Evolutionary conservation across 92 coral and sea anemone species (phyloP), one percentile per base, ranked within the genome.

Genomic region (Actinernus sp.): DNA sequence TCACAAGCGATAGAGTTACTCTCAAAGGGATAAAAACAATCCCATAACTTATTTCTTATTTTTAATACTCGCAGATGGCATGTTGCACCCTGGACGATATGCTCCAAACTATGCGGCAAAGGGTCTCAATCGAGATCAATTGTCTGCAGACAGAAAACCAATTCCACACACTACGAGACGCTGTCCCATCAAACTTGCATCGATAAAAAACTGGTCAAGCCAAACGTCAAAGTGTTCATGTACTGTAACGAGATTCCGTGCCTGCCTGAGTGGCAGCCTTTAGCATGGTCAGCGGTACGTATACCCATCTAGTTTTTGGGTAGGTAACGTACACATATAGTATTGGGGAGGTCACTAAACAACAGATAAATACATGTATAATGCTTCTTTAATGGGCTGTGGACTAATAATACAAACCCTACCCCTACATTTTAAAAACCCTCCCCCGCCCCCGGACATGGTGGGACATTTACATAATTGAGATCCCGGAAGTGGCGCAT

Each of bases 81-180:
- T 21, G 55, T 82, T 9, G 64, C 93, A 13, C 24, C 47, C 9
- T 88, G 93, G 93, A 59, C 38, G 28, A 48, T 48, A 11, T 88
- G 93, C 22, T 76, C 93, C 34, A 75, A 56, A 54, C 54, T 71
- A 1, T 88, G 93, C 58, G 93, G 93, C 0, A 64, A 57, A 23
- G 93, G 93, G 18, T 47, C 34, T 59, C 89, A 71, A 28, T 32
- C 69, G 18, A 68, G 90, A 2, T 16, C 24, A 2, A 46, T 88
- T 12, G 49, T 59, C 40, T 88, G 94, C 29, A 69, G 74, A 3
- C 55, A 47, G 41, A 13, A 72, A 36, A 31, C 60, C 23, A 81
- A 63, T 40, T 61, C 71, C 9, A 49, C 87, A 1, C 36, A 49
- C 18, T 37, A 72, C 28, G 55, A 56, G 12, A 18, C 55, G 0